Evolutionary conservation across 2,113 vertebrate species (phyloP).

Genomic region (Gopherus flavomarginatus): DNA sequence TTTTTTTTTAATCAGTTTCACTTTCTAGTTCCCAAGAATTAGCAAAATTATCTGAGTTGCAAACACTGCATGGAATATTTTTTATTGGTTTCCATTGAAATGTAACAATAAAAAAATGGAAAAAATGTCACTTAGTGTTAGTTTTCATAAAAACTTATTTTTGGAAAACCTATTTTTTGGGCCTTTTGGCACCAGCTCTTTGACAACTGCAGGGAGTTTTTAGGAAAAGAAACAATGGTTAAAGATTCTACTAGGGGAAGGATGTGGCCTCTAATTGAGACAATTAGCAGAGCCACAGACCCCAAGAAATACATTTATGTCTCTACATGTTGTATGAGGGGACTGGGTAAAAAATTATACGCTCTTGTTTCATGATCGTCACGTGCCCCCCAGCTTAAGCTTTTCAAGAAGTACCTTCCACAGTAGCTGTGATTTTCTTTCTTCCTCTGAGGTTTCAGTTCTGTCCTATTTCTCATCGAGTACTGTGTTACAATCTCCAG

Average conservation of each 20-base stretch:
- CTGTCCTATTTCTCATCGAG: neutral
- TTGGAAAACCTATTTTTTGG: neutral
- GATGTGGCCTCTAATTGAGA: neutral
- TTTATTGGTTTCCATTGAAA: neutral
- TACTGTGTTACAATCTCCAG: conserved; percentile 2
- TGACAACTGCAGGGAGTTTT: neutral
- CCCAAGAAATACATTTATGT: neutral
- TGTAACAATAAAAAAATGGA: neutral
- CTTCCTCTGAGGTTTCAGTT: neutral
- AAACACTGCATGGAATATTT: neutral
- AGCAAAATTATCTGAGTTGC: neutral
- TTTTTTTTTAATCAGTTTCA: neutral
- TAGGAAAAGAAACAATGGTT: neutral
- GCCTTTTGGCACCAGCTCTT: neutral
- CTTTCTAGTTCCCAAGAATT: neutral
- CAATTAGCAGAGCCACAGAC: neutral
- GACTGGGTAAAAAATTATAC: neutral
- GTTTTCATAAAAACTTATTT: neutral
- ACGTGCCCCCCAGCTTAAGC: neutral
- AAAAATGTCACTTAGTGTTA: neutral
- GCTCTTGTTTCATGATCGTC: neutral
- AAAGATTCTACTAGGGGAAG: neutral
- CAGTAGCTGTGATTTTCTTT: neutral
- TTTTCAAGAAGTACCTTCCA: neutral
- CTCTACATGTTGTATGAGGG: neutral